Evolutionary conservation across 2,888 invertebrate genomes (phyloP).

Genomic region (Mantis religiosa): DNA sequence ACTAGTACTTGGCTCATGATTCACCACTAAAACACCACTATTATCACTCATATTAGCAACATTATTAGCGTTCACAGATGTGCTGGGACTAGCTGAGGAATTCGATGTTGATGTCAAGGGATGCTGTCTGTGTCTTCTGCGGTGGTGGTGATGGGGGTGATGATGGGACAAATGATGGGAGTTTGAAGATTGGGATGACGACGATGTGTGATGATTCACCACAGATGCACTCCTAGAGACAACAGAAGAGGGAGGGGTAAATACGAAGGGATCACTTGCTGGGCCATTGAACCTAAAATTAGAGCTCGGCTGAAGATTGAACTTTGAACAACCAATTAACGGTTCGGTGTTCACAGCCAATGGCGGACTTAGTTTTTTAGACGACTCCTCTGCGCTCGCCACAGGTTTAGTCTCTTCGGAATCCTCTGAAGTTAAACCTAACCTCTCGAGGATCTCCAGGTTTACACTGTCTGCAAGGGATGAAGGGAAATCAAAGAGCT

Average conservation of each 20-base stretch:
- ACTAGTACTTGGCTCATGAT: slow-evolving; percentile 23
- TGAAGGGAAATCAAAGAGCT: not conserved
- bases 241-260: not conserved
- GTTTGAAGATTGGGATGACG: not conserved
- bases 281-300: not conserved
- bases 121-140: slow-evolving; percentile 14
- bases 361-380: not conserved
- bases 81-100: slow-evolving; percentile 19
- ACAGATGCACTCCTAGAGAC: not conserved
- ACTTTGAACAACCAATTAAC: slow-evolving; percentile 21
- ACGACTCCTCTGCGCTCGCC: not conserved
- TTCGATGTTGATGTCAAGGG: slow-evolving; percentile 20
- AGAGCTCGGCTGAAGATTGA: slow-evolving; percentile 17
- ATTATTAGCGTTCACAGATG: slow-evolving; percentile 6
- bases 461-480: slow-evolving; percentile 1
- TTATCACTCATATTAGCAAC: slow-evolving; percentile 17
- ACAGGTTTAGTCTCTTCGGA: not conserved
- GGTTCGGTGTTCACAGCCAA: not conserved
- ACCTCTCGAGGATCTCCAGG: slow-evolving; percentile 1
- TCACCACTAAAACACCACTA: slow-evolving; percentile 25
- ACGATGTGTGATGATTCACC: not conserved
- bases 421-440: not conserved
- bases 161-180: not conserved
- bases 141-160: not conserved
- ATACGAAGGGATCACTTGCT: not conserved